Evolutionary conservation across 2,888 invertebrate genomes (phyloP).

Genomic region (Stenotaenia linearis): DNA sequence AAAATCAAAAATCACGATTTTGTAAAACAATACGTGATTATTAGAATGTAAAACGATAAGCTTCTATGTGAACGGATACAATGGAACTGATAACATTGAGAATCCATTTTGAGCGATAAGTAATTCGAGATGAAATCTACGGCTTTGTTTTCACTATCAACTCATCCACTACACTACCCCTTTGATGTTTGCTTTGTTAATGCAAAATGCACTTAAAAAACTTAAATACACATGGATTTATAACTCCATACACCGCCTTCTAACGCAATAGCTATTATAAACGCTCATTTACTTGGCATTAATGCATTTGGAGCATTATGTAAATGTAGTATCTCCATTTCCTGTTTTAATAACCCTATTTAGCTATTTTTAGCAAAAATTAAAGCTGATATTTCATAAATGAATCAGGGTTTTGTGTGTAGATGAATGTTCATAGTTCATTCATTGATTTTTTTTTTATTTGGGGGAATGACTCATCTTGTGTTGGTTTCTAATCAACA

Average conservation of each 20-base stretch:
- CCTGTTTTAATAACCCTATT: neutral
- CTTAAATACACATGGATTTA: no score
- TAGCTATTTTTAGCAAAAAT: neutral
- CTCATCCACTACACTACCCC: neutral
- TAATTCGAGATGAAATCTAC: neutral
- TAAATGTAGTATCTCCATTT: neutral
- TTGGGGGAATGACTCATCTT: slow-evolving; percentile 13
- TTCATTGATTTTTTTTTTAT: slow-evolving; percentile 13
- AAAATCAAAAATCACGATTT: neutral
- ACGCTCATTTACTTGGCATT: no score
- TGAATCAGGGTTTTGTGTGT: neutral
- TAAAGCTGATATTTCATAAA: slow-evolving; percentile 15
- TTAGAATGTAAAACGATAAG: neutral
- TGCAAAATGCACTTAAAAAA: neutral
- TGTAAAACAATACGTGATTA: neutral
- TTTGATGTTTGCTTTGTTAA: neutral
- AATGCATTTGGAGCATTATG: neutral
- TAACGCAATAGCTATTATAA: no score
- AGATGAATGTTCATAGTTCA: neutral
- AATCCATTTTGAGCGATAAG: neutral
- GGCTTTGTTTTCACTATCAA: neutral
- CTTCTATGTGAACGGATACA: neutral
- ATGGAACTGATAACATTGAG: neutral
- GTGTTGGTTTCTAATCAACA: neutral
- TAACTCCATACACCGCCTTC: no score